Evolutionary conservation across 2,113 vertebrate genomes (phyloP), one percentile per base, ranked within the genome.

Genomic region (Corydoras sp.): DNA sequence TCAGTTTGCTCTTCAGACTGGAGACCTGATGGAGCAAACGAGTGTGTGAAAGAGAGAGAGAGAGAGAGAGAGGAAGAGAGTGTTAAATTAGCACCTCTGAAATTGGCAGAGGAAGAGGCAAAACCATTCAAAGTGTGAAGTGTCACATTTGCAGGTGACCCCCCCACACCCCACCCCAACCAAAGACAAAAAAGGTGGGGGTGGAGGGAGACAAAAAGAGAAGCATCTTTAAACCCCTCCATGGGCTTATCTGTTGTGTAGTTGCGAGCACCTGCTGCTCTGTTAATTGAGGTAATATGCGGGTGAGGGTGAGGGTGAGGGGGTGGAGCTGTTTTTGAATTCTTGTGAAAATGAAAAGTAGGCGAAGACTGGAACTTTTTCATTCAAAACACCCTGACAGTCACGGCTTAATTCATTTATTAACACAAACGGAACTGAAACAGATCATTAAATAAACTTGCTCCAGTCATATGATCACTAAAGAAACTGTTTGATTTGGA

Each of bases 71-170:
- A 53, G 68, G 69, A 32, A 56, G 77, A 73, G 67, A 59, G 83
- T 83, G 92, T 93, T 91, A 92, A 93, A 95, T 95, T 95, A 95
- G 92, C 95, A 95, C 94, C 92, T 95, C 86, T 86, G 91, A 94
- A 93, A 94, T 92, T 93, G 94, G 92, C 89, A 87, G 86, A 87
- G 88, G 62, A 80, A 92, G 87, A 88, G 85, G 91, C 76, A 87
- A 91, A 89, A 87, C 90, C 86, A 89, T 92, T 92, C 91, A 86
- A 91, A 90, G 93, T 93, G 94, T 92, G 90, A 91, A 91, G 90
- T 88, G 82, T 87, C 85, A 53, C 51, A 53, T 14, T 12, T 14
- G 13, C 51, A 53, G 10, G 13, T 14, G 13, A 10, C 10, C 51
- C 10, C 10, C 51, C 10, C 18, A 24, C 18, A 24, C 18, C 18